A percentile compares a stretch with the other conserved stretches of the same genome.
phyloP scores from a whole-genome alignment of 1,140 invertebrate species.

The Phymorhynchus buccinoides region DNA sequence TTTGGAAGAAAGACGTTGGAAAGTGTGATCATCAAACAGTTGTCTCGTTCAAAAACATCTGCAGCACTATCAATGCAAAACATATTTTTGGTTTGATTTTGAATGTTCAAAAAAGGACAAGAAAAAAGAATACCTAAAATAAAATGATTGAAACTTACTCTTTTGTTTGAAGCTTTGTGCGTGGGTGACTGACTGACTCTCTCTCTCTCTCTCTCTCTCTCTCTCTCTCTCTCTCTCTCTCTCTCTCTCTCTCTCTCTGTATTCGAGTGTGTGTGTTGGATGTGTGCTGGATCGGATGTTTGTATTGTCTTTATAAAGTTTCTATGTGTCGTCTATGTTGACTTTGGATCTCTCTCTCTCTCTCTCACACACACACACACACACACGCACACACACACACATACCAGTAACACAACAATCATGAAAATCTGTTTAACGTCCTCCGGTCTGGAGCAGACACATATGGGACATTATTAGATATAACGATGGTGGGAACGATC shows the following conservation, averaged over 20 bases:
- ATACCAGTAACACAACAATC: too few species aligned
- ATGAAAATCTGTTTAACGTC: too few species aligned
- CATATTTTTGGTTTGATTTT: constrained; percentile 20
- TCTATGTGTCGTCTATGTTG: background rate
- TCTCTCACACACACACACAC: background rate
- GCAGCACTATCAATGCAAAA: constrained; percentile 39
- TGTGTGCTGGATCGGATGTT: too few species aligned
- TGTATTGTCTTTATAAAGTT: too few species aligned
- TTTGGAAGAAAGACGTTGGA: background rate
- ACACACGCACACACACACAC: too few species aligned
- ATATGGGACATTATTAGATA: too few species aligned
- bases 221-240: constrained; percentile 5
- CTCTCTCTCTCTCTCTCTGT: background rate
- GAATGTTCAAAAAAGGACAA: constrained; percentile 27
- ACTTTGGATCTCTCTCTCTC: background rate
- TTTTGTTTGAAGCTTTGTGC: constrained; percentile 2
- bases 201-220: constrained; percentile 4
- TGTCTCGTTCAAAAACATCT: background rate
- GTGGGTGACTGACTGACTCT: background rate
- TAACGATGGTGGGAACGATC: too few species aligned
- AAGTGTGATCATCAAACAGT: constrained; percentile 22
- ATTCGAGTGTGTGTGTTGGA: background rate
- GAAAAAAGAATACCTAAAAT: background rate
- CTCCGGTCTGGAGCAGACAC: too few species aligned
- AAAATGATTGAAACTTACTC: constrained; percentile 24